Conservation (phyloP, 2,888 invertebrate species). For the Timandra comae region DNA sequence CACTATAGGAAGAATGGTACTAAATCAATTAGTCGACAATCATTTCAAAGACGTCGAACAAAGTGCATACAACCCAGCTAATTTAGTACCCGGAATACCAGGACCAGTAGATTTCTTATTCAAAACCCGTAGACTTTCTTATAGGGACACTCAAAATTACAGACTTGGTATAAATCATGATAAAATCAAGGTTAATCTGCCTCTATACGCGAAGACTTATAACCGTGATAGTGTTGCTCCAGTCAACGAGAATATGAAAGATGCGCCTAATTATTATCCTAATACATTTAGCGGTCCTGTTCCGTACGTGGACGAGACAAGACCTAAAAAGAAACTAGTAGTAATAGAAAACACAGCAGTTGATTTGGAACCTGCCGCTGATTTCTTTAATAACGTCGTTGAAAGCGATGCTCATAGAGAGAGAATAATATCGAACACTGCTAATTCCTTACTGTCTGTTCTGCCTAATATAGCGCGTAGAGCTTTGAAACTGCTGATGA, state of each 20-base stretch:
- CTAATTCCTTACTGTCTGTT: constrained; percentile 1
- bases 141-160: constrained; percentile 87
- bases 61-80: constrained; percentile 88
- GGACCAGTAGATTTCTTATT: constrained; percentile 92
- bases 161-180: constrained; percentile 91
- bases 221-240: constrained; percentile 89
- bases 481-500: constrained; percentile 84
- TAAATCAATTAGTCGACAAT: constrained; percentile 89
- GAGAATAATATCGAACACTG: constrained; percentile 15
- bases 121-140: constrained; percentile 86
- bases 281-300: constrained; percentile 92
- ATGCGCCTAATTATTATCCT: constrained; percentile 93
- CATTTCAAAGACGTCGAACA: constrained; percentile 95
- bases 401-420: constrained; percentile 61
- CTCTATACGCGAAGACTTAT: constrained; percentile 80
- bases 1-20: constrained; percentile 85
- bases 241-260: constrained; percentile 83
- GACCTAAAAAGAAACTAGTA: constrained; percentile 22
- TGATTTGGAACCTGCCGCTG: neutral
- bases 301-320: constrained; percentile 74
- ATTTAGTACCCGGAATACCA: constrained; percentile 91
- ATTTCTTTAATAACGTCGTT: constrained; percentile 33
- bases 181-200: constrained; percentile 94
- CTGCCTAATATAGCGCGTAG: constrained; percentile 69
- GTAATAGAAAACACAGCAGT: neutral